Base-by-base conservation (phyloP, 2,888 invertebrate species). In the Drosophila algonquin region DNA sequence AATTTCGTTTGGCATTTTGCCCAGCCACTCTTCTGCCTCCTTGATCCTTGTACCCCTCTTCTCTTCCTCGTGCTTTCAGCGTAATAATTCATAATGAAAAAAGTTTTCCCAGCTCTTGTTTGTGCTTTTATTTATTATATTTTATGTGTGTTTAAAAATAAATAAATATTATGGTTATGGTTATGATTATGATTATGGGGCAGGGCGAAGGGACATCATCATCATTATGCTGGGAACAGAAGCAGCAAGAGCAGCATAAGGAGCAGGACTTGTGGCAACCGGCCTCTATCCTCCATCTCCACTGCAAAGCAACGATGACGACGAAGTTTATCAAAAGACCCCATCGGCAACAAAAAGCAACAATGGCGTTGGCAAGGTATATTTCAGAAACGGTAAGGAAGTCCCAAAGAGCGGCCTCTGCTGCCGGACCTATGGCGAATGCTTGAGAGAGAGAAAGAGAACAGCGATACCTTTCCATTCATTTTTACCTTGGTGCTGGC, bases 291-390 rank as follows among this genome's bases (percentile, higher is more conserved):
- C 48, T 52, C 54, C 73, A 70, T 75, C 48, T 71, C 51, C 9
- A 24, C 40, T 45, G 18, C 18, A 68, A 24, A 40, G 54, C 54
- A 53, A 55, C 30, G 65, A 40, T 32, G 50, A 65, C 76, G 79
- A 76, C 76, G 87, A 91, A 90, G 91, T 90, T 91, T 90, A 91
- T 90, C 90, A 89, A 90, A 89, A 79, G 79, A 76, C 75, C 74
- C 75, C 74, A 80, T 44, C 72, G 50, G 44, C 65, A 67, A 40
- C 40, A 14, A 40, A 50, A 27, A 73, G 67, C 74, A 78, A 78
- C 83, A 80, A 87, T 76, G 86, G 85, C 73, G 69, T 27, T 48
- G 53, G 52, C 61, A 68, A 2, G 40, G 40, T n/a, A 40, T n/a
- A 40, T 40, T 40, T 6, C 40, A 7, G n/a, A 7, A 2, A 40